These are phyloP conservation scores for Cheumatopsyche charites DNA, from an alignment of 1,140 invertebrate genomes.

Conservation along the genomic window DNA sequence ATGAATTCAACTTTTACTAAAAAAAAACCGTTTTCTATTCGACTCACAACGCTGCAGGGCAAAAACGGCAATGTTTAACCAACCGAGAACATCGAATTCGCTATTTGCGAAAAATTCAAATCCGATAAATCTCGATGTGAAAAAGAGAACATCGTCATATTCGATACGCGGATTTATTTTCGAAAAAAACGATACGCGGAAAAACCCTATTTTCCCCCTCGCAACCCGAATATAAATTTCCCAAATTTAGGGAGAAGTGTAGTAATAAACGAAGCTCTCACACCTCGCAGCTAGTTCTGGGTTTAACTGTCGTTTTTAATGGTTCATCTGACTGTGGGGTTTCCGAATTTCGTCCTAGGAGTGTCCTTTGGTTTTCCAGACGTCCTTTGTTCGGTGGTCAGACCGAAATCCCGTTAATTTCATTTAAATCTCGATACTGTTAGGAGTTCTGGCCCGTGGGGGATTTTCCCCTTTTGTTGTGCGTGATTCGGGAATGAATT, in stretches of 20 bases:
- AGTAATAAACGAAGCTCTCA: neutral
- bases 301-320: conserved; percentile 11
- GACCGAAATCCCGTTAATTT: conserved; percentile 19
- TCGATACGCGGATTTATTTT: too few relatives aligned
- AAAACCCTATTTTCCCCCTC: too few relatives aligned
- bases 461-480: conserved; percentile 5
- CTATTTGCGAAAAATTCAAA: too few relatives aligned
- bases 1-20: too few relatives aligned
- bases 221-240: neutral
- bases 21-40: too few relatives aligned
- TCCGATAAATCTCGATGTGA: too few relatives aligned
- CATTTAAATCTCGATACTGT: conserved; percentile 20
- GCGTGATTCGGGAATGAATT: neutral
- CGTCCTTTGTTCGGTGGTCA: neutral
- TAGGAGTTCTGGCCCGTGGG: neutral
- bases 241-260: neutral
- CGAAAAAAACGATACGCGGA: too few relatives aligned
- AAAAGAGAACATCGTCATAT: too few relatives aligned
- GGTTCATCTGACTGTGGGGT: neutral
- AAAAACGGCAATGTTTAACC: too few relatives aligned
- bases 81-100: too few relatives aligned
- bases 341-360: neutral
- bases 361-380: conserved; percentile 4
- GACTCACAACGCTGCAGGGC: too few relatives aligned
- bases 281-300: neutral